These are phyloP conservation scores for Drosophila malerkotliana DNA, from an alignment of 1,140 invertebrate genomes.

Conservation along the genomic window DNA sequence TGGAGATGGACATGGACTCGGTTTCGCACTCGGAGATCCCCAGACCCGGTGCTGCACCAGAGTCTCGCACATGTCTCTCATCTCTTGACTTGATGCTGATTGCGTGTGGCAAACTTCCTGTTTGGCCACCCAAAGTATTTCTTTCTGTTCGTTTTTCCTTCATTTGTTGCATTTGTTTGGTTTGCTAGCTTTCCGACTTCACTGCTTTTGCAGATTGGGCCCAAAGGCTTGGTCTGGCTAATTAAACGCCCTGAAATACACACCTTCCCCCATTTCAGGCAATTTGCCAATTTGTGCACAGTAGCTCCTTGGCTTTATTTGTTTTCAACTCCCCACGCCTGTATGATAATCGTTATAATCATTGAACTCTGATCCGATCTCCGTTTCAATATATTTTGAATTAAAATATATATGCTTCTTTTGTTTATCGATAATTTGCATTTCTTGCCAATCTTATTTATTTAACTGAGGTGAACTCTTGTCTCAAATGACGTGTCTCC, in stretches of 20 bases:
- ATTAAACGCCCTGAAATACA: slow-evolving; percentile 64
- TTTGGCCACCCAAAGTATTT: slow-evolving; percentile 60
- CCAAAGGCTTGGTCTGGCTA: slow-evolving; percentile 66
- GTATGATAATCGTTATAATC: slow-evolving; percentile 41
- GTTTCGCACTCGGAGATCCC: slow-evolving; percentile 37
- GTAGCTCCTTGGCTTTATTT: slow-evolving; percentile 54
- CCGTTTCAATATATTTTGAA: slow-evolving; percentile 16
- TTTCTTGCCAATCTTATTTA: slow-evolving; percentile 42
- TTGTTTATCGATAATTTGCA: slow-evolving; percentile 64
- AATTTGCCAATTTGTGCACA: slow-evolving; percentile 49
- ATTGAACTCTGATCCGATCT: slow-evolving; percentile 52
- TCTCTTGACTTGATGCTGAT: slow-evolving; percentile 62
- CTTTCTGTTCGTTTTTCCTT: slow-evolving; percentile 19
- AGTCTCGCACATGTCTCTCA: slow-evolving; percentile 24
- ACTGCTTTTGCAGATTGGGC: slow-evolving; percentile 59
- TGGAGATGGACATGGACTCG: slow-evolving; percentile 41
- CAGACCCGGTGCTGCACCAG: slow-evolving; percentile 42
- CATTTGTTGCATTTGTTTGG: slow-evolving; percentile 3
- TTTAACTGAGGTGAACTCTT: slow-evolving; percentile 35
- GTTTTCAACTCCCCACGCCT: slow-evolving; percentile 29
- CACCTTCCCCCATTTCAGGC: slow-evolving; percentile 33
- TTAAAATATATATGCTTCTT: slow-evolving; percentile 61
- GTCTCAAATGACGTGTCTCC: slow-evolving; percentile 60
- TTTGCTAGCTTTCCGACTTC: slow-evolving; percentile 3
- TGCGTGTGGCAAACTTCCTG: slow-evolving; percentile 79